Evolutionary conservation across 2,888 invertebrate species (phyloP).

Genomic region (Clanis bilineata): DNA sequence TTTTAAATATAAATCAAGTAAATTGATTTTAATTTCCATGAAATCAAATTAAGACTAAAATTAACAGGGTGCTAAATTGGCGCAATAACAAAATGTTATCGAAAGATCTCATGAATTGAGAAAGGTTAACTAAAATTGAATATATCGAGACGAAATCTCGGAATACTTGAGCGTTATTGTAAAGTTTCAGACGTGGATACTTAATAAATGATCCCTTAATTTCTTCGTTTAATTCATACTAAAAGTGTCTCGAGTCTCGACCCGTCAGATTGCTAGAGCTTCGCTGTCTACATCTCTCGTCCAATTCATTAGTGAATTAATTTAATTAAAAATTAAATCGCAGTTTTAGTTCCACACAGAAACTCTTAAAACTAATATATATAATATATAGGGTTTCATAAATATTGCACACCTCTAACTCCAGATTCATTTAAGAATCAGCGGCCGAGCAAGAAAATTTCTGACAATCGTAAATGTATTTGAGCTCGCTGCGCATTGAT

Average conservation of each 20-base stretch:
- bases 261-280: neutral
- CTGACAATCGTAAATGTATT: too few relatives aligned
- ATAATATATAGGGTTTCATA: neutral
- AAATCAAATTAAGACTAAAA: too few relatives aligned
- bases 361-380: neutral
- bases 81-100: neutral
- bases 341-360: neutral
- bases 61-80: too few relatives aligned
- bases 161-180: neutral
- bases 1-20: too few relatives aligned
- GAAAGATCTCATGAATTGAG: neutral
- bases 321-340: constrained; percentile 9
- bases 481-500: too few relatives aligned
- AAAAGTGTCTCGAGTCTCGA: neutral
- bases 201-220: neutral
- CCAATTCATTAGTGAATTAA: constrained; percentile 2
- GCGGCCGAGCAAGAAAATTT: too few relatives aligned
- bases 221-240: neutral
- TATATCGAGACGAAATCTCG: neutral
- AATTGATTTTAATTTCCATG: too few relatives aligned
- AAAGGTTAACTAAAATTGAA: neutral
- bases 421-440: neutral
- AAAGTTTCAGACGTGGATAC: neutral
- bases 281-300: neutral
- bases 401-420: neutral